phyloP scores from a whole-genome alignment of 2,888 invertebrate species.

The Pachydiplax longipennis region DNA sequence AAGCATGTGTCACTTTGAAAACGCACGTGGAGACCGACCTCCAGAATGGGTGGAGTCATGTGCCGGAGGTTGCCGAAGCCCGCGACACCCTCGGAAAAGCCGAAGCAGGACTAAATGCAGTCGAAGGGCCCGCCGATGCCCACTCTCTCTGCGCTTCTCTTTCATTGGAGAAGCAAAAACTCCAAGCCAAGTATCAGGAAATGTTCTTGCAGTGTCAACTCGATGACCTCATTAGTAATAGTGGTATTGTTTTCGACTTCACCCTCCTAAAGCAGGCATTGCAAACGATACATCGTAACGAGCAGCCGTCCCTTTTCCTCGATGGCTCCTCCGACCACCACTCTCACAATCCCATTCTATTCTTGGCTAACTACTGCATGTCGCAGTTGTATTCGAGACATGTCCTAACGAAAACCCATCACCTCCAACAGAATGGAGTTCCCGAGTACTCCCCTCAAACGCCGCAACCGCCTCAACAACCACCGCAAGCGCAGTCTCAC shows the following conservation, averaged over 20 bases:
- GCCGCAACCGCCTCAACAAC: constrained; percentile 45
- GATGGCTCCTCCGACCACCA: constrained; percentile 47
- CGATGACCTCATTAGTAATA: constrained; percentile 73
- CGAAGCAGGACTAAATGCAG: constrained; percentile 67
- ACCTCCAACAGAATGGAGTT: constrained; percentile 62
- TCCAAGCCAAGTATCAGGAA: constrained; percentile 73
- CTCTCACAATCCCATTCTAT: constrained; percentile 71
- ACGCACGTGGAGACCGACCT: constrained; percentile 78
- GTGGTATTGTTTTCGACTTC: constrained; percentile 72
- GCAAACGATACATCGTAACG: constrained; percentile 68
- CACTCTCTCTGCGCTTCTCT: constrained; percentile 69
- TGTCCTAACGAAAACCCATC: constrained; percentile 66
- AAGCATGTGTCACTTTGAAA: constrained; percentile 77
- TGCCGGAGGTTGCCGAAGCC: constrained; percentile 71
- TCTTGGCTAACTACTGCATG: constrained; percentile 80
- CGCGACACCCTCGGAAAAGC: constrained; percentile 70
- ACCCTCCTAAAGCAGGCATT: constrained; percentile 72
- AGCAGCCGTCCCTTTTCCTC: constrained; percentile 58
- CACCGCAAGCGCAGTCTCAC: constrained; percentile 53
- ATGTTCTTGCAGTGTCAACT: constrained; percentile 76
- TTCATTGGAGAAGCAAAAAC: constrained; percentile 70
- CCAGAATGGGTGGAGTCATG: constrained; percentile 71
- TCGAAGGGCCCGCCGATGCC: constrained; percentile 68
- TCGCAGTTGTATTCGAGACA: constrained; percentile 74
- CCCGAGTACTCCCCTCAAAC: constrained; percentile 58